Evolutionary conservation across 1,140 invertebrate species (phyloP).

Genomic region (Lepidurus couesii): DNA sequence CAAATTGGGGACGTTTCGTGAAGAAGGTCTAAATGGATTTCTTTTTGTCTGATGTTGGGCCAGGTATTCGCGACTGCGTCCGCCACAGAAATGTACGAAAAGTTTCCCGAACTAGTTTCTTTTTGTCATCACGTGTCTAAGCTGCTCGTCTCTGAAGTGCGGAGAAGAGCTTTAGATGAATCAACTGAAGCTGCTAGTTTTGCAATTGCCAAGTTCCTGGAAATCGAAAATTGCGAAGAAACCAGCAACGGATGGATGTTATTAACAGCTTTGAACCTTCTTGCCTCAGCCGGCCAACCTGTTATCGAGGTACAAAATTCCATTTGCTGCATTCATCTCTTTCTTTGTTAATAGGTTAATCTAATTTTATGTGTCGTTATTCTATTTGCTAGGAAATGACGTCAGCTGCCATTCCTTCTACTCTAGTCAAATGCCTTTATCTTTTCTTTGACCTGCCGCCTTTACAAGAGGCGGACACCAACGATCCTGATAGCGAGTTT

Average conservation of each 20-base stretch:
- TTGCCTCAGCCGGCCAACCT: constrained; percentile 73
- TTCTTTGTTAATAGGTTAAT: constrained; percentile 25
- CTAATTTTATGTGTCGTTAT: background rate
- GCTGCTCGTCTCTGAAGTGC: constrained; percentile 90
- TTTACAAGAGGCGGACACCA: constrained; percentile 65
- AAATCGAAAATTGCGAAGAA: constrained; percentile 86
- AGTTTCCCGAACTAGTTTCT: constrained; percentile 85
- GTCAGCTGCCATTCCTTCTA: constrained; percentile 88
- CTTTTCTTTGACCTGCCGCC: constrained; percentile 96
- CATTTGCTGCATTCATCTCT: constrained; percentile 17
- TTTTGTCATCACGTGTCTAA: constrained; percentile 92
- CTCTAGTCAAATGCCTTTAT: constrained; percentile 96
- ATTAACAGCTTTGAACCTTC: constrained; percentile 75
- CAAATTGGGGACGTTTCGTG: background rate
- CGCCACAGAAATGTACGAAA: constrained; percentile 87
- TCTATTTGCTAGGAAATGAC: constrained; percentile 74
- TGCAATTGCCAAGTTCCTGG: constrained; percentile 91
- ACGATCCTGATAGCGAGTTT: constrained; percentile 66
- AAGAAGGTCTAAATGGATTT: background rate
- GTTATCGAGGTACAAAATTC: constrained; percentile 56
- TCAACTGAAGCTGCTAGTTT: constrained; percentile 91
- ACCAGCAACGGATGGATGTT: constrained; percentile 96
- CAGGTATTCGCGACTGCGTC: constrained; percentile 87
- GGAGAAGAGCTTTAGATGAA: constrained; percentile 87
- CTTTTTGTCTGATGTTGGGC: constrained; percentile 30